A percentile compares a stretch with the other conserved stretches of the same genome.
Evolutionary conservation across 2,113 vertebrate species (phyloP).

Genomic region (Ornithorhynchus anatinus): DNA sequence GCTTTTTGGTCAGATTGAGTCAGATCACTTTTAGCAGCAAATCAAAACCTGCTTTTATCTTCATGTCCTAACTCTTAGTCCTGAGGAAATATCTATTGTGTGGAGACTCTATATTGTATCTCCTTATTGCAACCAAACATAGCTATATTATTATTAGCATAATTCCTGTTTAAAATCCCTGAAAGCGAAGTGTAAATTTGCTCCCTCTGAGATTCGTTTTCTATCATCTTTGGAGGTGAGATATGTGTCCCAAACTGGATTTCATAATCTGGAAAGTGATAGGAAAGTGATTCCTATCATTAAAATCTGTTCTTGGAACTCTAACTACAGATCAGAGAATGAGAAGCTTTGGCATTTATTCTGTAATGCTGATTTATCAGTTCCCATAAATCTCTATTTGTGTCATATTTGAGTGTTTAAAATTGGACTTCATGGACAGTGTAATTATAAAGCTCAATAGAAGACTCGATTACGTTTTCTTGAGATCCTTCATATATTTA

Average conservation of each 20-base stretch:
- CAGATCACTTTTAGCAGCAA: neutral
- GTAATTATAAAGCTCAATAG: constrained; percentile 19
- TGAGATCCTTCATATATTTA: neutral
- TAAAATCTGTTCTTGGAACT: constrained; percentile 17
- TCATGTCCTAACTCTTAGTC: too few relatives aligned
- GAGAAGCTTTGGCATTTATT: neutral
- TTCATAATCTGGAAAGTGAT: constrained; percentile 32
- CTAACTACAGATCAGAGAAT: neutral
- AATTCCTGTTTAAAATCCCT: neutral
- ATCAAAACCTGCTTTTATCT: too few relatives aligned
- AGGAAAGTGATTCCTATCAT: neutral
- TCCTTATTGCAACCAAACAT: neutral
- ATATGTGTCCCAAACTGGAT: constrained; percentile 10
- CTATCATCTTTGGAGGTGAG: neutral
- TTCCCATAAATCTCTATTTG: constrained; percentile 22
- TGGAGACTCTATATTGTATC: too few relatives aligned
- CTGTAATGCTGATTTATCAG: constrained; percentile 37
- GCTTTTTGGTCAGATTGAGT: neutral
- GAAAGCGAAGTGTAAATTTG: neutral
- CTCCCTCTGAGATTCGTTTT: neutral
- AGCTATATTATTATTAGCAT: neutral
- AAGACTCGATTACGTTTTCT: constrained; percentile 1
- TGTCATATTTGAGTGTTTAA: neutral
- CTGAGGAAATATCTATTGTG: too few relatives aligned
- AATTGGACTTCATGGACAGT: constrained; percentile 3